Base-by-base conservation (phyloP, 2,113 vertebrate genomes). In the Rhynchomys soricoides region DNA sequence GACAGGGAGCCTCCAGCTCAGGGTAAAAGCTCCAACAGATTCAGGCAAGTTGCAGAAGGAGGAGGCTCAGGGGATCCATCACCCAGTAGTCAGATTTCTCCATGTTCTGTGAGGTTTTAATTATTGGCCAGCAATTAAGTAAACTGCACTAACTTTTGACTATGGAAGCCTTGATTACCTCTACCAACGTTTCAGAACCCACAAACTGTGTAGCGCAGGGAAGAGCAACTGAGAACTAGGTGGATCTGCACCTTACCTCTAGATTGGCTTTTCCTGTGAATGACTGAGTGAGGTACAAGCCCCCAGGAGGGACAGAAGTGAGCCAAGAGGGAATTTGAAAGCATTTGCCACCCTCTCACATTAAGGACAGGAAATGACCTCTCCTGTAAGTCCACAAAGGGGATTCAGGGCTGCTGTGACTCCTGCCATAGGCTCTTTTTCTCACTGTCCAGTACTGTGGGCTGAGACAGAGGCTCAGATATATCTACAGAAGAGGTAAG, bases 41-140 rank as follows among this genome's bases (percentile, higher is more conserved):
- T 77, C 94, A 5, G 48, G 86, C 22, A 43, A 40, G 37, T 19
- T 12, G 3, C 0, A 34, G 74, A 62, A 77, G 45, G n/a, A 81
- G 26, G 73, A 57, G 79, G 34, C 62, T 57, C 10, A 0, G 5
- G 4, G 22, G 81, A 66, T 8, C 40, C 3, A 0, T 52, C 78
- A 40, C 22, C 26, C 52, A 40, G 74, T 73, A 71, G 70, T n/a
- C 92, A 59, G 70, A 70, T 86, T 86, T 85, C 89, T 73, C 77
- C 87, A 90, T 29, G 89, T 94, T 95, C 73, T 40, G 29, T 17
- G 22, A 55, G 75, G 57, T 50, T 55, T 97, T 52, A 90, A 96
- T 86, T 96, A 96, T 88, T 93, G 43, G 78, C 77, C 82, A 50
- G 64, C 74, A 74, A 81, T 62, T 55, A 97, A 94, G 82, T 45